Conservation (phyloP, 2,113 vertebrate species). For the Mustelus asterias region DNA sequence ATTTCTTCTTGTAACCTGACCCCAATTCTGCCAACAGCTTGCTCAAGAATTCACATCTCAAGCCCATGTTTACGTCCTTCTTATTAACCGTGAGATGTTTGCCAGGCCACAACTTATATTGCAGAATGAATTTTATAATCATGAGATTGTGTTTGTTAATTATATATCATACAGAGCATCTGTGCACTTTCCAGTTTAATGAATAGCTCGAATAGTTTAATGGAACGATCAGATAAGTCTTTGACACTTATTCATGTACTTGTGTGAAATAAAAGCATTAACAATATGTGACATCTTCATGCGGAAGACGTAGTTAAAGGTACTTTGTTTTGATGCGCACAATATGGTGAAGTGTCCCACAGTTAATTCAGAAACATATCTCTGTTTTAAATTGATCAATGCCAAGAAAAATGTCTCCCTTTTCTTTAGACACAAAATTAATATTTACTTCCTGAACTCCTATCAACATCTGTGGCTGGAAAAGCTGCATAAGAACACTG, state of each 20-base stretch:
- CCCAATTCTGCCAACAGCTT: not conserved
- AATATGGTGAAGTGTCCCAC: not conserved
- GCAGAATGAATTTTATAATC: not conserved
- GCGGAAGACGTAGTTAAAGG: not conserved
- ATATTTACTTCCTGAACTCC: slow-evolving; percentile 96
- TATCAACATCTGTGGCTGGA: slow-evolving; percentile 93
- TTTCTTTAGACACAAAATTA: slow-evolving; percentile 96
- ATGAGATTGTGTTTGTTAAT: not conserved
- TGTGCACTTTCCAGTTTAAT: not conserved
- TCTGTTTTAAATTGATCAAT: slow-evolving; percentile 22
- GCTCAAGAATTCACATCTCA: not conserved
- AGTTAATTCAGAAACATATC: not conserved
- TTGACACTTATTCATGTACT: not conserved
- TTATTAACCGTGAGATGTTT: not conserved
- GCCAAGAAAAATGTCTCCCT: slow-evolving; percentile 69
- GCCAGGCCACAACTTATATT: not conserved
- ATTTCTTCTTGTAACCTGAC: not conserved
- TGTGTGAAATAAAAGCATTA: not conserved
- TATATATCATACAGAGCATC: not conserved
- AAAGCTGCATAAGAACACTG: slow-evolving; percentile 91
- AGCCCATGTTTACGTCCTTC: not conserved
- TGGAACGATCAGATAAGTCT: not conserved
- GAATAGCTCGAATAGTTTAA: not conserved
- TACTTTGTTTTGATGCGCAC: not conserved
- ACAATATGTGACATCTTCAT: not conserved